Evolutionary conservation across 2,797 vertebrate species (phyloP).

Genomic region (Darevskia mixta): DNA sequence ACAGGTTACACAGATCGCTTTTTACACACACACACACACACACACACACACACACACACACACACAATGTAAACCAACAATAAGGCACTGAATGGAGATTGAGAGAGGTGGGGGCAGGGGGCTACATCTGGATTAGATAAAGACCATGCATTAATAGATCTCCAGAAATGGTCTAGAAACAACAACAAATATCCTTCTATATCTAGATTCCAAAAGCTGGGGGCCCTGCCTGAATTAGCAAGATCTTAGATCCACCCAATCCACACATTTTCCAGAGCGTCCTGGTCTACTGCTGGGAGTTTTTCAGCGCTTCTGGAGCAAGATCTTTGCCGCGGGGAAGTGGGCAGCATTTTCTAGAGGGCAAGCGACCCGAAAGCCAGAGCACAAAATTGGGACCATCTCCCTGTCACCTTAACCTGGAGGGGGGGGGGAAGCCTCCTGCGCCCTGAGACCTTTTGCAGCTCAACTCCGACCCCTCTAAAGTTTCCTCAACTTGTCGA

Average conservation of each 20-base stretch:
- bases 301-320: constrained; percentile 66
- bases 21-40: constrained; percentile 31
- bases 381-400: not conserved
- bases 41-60: not conserved
- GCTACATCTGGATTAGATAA: constrained; percentile 77
- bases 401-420: constrained; percentile 55
- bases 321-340: constrained; percentile 47
- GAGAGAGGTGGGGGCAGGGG: not conserved
- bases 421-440: constrained; percentile 41
- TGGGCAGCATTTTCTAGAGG: constrained; percentile 48
- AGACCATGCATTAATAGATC: constrained; percentile 55
- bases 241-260: constrained; percentile 37
- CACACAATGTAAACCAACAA: constrained; percentile 74
- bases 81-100: constrained; percentile 63
- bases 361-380: constrained; percentile 36
- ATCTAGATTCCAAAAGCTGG: constrained; percentile 46
- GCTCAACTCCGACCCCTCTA: constrained; percentile 55
- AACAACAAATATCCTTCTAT: constrained; percentile 47
- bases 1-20: constrained; percentile 83
- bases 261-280: constrained; percentile 49
- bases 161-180: constrained; percentile 41
- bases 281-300: constrained; percentile 48
- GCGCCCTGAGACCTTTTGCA: constrained; percentile 53
- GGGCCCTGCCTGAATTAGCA: not conserved
- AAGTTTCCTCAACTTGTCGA: constrained; percentile 79